phyloP scores from a whole-genome alignment of 2,113 vertebrate species.

The Ictidomys tridecemlineatus region DNA sequence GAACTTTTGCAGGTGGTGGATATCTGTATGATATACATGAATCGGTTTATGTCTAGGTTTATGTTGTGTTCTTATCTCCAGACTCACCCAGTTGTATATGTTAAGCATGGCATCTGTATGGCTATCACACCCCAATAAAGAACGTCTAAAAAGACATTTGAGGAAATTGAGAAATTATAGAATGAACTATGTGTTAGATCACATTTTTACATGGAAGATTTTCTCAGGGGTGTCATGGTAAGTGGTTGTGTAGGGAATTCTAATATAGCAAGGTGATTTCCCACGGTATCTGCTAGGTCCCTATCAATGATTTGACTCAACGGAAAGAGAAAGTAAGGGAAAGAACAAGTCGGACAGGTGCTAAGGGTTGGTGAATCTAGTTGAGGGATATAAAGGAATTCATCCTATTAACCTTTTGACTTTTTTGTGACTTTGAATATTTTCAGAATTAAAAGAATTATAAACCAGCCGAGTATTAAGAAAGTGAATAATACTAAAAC shows the following conservation, averaged over 20 bases:
- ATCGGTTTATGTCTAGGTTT: too few relatives aligned
- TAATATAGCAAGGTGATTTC: not conserved
- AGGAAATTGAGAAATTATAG: not conserved
- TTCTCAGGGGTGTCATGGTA: not conserved
- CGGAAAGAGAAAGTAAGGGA: not conserved
- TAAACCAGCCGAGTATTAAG: not conserved
- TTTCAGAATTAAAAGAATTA: not conserved
- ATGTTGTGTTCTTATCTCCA: too few relatives aligned
- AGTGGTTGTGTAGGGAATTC: not conserved
- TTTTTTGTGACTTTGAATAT: not conserved
- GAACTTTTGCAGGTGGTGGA: not conserved
- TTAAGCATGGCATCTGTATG: not conserved
- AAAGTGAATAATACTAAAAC: not conserved
- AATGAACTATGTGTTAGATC: not conserved
- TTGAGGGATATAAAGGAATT: not conserved
- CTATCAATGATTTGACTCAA: not conserved
- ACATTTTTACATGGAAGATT: not conserved
- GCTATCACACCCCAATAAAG: not conserved
- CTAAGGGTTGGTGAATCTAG: not conserved
- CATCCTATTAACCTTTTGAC: not conserved
- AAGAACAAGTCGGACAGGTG: not conserved
- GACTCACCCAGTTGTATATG: not conserved
- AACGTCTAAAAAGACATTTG: not conserved
- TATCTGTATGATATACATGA: too few relatives aligned
- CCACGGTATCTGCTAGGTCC: too few relatives aligned